Base-by-base conservation (phyloP, 2,888 invertebrate species). In the Polydesmus complanatus region DNA sequence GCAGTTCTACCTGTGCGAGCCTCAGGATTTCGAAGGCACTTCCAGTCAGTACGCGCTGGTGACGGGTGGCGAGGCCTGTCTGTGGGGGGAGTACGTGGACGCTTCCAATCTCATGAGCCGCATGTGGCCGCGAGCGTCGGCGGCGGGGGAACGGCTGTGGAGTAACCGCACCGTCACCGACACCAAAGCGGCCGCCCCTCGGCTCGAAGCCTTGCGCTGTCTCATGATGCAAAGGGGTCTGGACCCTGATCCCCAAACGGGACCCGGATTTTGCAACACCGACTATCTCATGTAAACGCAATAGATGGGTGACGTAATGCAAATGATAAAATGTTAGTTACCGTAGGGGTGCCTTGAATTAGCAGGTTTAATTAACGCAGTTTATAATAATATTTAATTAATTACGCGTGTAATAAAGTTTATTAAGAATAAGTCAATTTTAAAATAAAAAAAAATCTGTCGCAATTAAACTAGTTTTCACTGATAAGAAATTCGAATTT, bases 31-130 rank as follows among this genome's bases (percentile, higher is more conserved):
- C 19, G 58, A 27, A 8, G 76, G 78, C 3, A 76, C 72, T 1
- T 25, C 60, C 8, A 71, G 70, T 1, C 80, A 84, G 68, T 81
- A 83, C 67, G 69, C 78, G 1, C 75, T 84, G 58, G 82, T 95
- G 26, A 73, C 90, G 18, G 94, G 95, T 0, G 94, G 94, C 0
- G 93, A 93, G 73, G 88, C 90, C 1, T 90, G 91, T 68, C 86
- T 95, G 84, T 94, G 94, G 94, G 82, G 83, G 1, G 94, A 95
- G 74, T 84, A 81, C 67, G 88, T 90, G 0, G 88, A 93, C 70
- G 77, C 75, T 49, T 79, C 79, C 21, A 82, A 82, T 68, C 69
- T 81, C 19, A 75, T 80, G 61, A 72, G 78, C 1, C 69, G 78
- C 61, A 80, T 89, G 14, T 94, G 92, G 86, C 94, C 94, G 0